Evolutionary conservation across 1,140 invertebrate species (phyloP), one percentile per base, ranked within the genome.

Genomic region (Drosophila saltans): DNA sequence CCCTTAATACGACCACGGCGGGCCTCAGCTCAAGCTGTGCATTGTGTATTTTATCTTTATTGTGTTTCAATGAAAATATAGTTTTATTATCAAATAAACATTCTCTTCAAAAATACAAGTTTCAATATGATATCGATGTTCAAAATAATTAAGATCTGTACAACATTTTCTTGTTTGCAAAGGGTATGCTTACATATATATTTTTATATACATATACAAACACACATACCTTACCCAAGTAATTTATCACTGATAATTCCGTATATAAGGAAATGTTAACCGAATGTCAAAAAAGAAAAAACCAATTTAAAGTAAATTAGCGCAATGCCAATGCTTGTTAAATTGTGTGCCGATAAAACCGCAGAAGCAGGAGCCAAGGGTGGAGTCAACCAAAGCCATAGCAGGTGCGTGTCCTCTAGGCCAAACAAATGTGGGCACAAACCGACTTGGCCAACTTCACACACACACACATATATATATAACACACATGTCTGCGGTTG

Each of bases 221-320:
- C 28, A 48, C n/a, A 39, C 33, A 30, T 10, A 30, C 28, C 48
- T 58, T 48, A 36, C 58, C 64, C 62, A 3, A 63, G 80, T 86
- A 68, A 82, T 88, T 86, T 82, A 88, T 88, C 82, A 82, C 73
- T 76, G 82, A 88, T 79, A 77, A 75, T 75, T 69, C 45, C 72
- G 52, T 55, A 41, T 55, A 26, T 61, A 48, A 43, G 66, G 43
- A 75, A 75, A 33, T 43, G 43, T 62, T 52, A 73, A 74, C 61
- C 57, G 48, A 60, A 28, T 70, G 72, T 68, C 72, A 67, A 52
- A 52, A 36, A 30, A 4, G 45, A 69, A 72, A 80, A 81, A 86
- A 86, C 83, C 83, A 86, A 86, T 86, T 86, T 86, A 88, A 86
- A 86, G 83, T 86, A 88, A 86, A 86, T 86, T 86, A 86, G 83